Conservation (phyloP, 1,140 invertebrate species). For the Trichonephila inaurata region DNA sequence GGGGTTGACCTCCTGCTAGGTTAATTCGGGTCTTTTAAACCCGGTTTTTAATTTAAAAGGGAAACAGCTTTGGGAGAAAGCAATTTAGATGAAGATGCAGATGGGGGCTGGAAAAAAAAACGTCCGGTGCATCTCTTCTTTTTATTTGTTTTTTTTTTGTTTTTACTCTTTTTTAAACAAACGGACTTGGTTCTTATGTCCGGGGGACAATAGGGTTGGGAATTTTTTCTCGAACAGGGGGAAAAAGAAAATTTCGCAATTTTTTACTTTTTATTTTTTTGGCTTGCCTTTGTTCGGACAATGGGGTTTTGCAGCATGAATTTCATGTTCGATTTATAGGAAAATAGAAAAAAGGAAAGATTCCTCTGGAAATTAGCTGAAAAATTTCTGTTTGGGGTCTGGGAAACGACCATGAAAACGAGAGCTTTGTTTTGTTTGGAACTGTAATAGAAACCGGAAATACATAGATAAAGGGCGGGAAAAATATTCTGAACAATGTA, state of each 20-base stretch:
- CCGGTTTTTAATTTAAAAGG: constrained; percentile 65
- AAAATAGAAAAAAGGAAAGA: background rate
- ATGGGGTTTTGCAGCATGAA: background rate
- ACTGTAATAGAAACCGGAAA: background rate
- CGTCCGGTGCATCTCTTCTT: background rate
- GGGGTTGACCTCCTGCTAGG: constrained; percentile 72
- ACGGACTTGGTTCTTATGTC: background rate
- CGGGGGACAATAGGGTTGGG: background rate
- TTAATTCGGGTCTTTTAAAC: constrained; percentile 9
- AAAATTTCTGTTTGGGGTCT: background rate
- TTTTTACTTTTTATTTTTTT: background rate
- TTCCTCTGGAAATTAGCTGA: background rate
- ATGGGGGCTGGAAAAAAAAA: constrained; percentile 42
- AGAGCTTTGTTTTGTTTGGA: background rate
- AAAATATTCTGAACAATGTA: no score
- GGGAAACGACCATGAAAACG: background rate
- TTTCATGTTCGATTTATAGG: background rate
- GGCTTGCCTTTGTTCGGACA: background rate
- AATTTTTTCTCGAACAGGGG: background rate
- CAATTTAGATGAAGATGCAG: constrained; percentile 57
- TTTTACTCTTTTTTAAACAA: background rate
- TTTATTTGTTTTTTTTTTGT: background rate
- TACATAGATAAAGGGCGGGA: no score
- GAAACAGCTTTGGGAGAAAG: constrained; percentile 58
- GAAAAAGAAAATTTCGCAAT: background rate